These are phyloP conservation scores for Hemiscyllium ocellatum DNA, from an alignment of 2,113 vertebrate genomes.

Conservation along the genomic window DNA sequence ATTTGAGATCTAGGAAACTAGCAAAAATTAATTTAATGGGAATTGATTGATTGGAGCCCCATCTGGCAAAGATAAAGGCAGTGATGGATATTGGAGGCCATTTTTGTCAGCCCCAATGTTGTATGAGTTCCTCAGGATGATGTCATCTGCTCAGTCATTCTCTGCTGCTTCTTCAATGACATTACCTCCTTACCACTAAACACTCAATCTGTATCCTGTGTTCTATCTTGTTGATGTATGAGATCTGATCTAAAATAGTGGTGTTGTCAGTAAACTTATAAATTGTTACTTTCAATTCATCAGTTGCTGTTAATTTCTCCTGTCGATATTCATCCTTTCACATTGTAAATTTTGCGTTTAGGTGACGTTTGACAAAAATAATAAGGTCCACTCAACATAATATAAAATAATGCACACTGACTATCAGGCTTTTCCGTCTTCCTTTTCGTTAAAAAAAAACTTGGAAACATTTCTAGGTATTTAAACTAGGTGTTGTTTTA, in stretches of 20 bases:
- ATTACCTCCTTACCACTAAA: not conserved
- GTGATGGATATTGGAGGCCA: not conserved
- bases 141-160: not conserved
- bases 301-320: not conserved
- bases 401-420: too few relatives aligned
- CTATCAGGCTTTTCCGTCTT: not conserved
- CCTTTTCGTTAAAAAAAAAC: not conserved
- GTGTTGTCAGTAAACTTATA: too few relatives aligned
- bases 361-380: too few relatives aligned
- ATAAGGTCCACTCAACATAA: too few relatives aligned
- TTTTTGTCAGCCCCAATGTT: not conserved
- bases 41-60: not conserved
- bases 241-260: too few relatives aligned
- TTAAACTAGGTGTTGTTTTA: not conserved
- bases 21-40: not conserved
- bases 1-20: not conserved
- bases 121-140: not conserved
- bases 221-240: too few relatives aligned
- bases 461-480: not conserved
- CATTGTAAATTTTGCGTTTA: too few relatives aligned
- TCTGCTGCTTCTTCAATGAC: not conserved
- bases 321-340: not conserved
- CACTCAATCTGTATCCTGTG: too few relatives aligned
- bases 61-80: not conserved
- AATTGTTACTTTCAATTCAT: too few relatives aligned